Conservation (phyloP, 2,797 vertebrate species). For the Oophaga sylvatica region DNA sequence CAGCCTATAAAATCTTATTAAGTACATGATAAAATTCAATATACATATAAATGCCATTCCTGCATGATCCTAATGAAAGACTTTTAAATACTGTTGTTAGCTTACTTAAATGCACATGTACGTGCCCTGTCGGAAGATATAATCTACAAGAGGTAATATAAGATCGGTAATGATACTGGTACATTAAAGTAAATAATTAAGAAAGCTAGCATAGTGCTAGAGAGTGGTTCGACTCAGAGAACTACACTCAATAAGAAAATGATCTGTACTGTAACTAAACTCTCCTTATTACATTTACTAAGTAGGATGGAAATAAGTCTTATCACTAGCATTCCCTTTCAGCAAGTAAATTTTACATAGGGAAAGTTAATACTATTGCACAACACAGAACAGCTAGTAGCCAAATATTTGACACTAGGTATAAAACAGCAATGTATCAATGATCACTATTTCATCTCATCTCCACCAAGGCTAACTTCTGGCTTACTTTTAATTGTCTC, state of each 20-base stretch:
- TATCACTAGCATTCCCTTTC: constrained; percentile 59
- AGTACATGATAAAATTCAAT: not conserved
- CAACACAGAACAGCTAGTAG: not conserved
- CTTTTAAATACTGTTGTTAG: constrained; percentile 51
- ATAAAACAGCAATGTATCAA: not conserved
- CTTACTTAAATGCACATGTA: constrained; percentile 28
- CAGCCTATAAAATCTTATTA: no score
- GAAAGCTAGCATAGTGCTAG: constrained; percentile 18
- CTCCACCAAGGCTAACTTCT: not conserved
- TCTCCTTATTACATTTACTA: constrained; percentile 49
- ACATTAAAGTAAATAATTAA: constrained; percentile 59
- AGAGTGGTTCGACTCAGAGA: constrained; percentile 16
- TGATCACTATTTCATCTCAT: not conserved
- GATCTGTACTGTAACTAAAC: constrained; percentile 61
- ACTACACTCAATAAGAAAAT: constrained; percentile 49
- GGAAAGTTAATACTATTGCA: constrained; percentile 43
- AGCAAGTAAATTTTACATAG: constrained; percentile 52
- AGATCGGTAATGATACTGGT: constrained; percentile 53
- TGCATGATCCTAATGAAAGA: constrained; percentile 25
- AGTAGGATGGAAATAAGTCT: constrained; percentile 55
- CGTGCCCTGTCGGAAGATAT: constrained; percentile 33
- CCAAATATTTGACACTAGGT: not conserved
- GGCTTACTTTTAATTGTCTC: not conserved
- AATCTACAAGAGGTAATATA: constrained; percentile 55
- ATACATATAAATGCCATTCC: not conserved